phyloP scores from a whole-genome alignment of 2,888 invertebrate genomes.

The Nomada lathburiana region DNA sequence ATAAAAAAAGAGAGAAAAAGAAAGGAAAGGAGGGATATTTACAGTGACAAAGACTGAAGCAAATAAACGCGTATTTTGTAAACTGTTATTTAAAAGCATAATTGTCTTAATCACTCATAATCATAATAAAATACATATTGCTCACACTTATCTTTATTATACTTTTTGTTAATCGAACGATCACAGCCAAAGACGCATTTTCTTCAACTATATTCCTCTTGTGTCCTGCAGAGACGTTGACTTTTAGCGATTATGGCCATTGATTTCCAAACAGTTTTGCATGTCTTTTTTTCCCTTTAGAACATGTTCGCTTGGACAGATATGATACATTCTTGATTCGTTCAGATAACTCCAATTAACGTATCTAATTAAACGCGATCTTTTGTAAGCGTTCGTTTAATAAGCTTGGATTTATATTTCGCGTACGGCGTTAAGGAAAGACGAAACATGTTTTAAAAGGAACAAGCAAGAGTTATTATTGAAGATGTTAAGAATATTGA shows the following conservation, averaged over 20 bases:
- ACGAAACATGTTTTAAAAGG: slow-evolving; percentile 42
- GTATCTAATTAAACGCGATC: not conserved
- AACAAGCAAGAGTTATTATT: slow-evolving; percentile 16
- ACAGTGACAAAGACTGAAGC: slow-evolving; percentile 30
- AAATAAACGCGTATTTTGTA: slow-evolving; percentile 15
- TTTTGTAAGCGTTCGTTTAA: slow-evolving; percentile 11
- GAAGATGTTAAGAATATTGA: slow-evolving; percentile 10
- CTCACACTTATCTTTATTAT: not conserved
- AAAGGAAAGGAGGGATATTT: not conserved
- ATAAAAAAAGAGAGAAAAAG: not conserved
- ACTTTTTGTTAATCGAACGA: slow-evolving; percentile 14
- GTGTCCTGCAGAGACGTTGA: not conserved
- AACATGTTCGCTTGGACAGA: not conserved
- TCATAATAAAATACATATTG: not conserved
- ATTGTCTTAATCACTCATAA: slow-evolving; percentile 1
- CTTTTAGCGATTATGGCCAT: not conserved
- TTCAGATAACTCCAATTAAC: not conserved
- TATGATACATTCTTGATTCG: not conserved
- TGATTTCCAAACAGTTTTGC: not conserved
- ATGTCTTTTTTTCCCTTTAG: not conserved
- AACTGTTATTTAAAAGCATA: slow-evolving; percentile 16
- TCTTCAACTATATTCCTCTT: not conserved
- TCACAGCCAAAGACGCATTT: slow-evolving; percentile 35
- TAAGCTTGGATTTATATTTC: not conserved
- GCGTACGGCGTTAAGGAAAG: not conserved